A percentile compares a stretch with the other conserved stretches of the same genome.
These are phyloP conservation scores for Aphrophora alni DNA, from an alignment of 2,888 invertebrate species.

Conservation along the genomic window DNA sequence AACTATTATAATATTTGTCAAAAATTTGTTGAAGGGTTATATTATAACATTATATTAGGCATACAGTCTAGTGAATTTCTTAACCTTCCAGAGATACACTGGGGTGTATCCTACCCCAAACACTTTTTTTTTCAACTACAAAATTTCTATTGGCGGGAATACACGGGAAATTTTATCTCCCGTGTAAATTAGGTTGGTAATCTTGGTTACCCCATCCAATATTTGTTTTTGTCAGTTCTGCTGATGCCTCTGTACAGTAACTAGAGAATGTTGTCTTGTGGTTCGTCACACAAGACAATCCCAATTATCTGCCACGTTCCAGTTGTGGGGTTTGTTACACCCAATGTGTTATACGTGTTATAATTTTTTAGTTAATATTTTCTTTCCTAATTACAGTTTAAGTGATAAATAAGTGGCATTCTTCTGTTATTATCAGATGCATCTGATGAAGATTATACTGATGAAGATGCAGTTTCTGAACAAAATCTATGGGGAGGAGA, in stretches of 20 bases:
- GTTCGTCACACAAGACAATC: constrained; percentile 14
- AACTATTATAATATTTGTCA: no score
- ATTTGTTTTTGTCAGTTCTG: constrained; percentile 20
- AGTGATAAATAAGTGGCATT: not conserved
- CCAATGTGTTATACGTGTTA: constrained; percentile 18
- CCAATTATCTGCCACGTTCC: no score
- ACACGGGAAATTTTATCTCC: constrained; percentile 8
- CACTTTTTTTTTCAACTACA: not conserved
- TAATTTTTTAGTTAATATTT: not conserved
- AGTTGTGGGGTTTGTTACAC: constrained; percentile 14
- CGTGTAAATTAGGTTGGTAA: constrained; percentile 24
- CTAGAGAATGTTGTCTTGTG: constrained; percentile 10
- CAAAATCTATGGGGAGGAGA: constrained; percentile 19
- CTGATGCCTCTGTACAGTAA: not conserved
- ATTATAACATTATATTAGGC: no score
- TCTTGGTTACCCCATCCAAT: constrained; percentile 3
- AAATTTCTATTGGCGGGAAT: not conserved
- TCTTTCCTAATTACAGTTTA: not conserved
- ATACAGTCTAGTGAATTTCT: no score
- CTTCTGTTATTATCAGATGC: not conserved
- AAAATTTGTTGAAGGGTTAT: no score
- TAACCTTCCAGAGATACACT: constrained; percentile 20
- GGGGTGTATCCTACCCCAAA: constrained; percentile 19
- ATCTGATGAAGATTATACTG: constrained; percentile 3
- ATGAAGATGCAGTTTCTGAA: constrained; percentile 15